Percentiles rank a stretch among this genome's conserved stretches.
Conservation (phyloP, 2,797 vertebrate genomes). For the Moxostoma hubbsi region DNA sequence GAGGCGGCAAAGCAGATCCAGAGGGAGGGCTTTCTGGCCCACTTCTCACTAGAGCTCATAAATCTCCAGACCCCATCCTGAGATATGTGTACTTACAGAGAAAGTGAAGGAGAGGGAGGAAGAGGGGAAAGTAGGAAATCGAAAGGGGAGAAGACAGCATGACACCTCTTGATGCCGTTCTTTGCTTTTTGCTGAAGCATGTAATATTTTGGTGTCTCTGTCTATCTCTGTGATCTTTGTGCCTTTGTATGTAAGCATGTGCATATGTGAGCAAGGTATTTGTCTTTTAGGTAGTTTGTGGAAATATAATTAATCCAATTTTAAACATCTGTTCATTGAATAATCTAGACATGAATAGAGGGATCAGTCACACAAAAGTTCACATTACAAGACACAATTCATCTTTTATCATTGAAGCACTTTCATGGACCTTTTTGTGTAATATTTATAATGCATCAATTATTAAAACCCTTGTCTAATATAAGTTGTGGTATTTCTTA, state of each 20-base stretch:
- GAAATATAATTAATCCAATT: not conserved
- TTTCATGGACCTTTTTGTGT: not conserved
- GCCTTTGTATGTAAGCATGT: conserved; percentile 6
- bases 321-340: not conserved
- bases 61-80: conserved; percentile 49
- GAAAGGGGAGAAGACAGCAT: conserved; percentile 3
- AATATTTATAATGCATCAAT: no score
- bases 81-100: conserved; percentile 38
- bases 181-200: conserved; percentile 17
- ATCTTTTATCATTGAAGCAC: not conserved
- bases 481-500: not conserved
- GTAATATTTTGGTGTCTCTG: conserved; percentile 1
- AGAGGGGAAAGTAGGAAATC: conserved; percentile 8
- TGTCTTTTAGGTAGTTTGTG: not conserved
- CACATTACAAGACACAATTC: not conserved
- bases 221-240: conserved; percentile 3
- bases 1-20: conserved; percentile 34
- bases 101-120: conserved; percentile 26
- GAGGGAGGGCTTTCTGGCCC: conserved; percentile 49
- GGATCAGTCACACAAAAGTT: not conserved
- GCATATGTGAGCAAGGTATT: not conserved
- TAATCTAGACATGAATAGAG: not conserved
- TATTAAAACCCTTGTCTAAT: no score
- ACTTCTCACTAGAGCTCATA: conserved; percentile 50
- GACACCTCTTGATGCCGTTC: not conserved